Percentiles rank a stretch among this genome's conserved stretches.
Conservation (phyloP, 2,797 vertebrate genomes). For the Danio aesculapii region DNA sequence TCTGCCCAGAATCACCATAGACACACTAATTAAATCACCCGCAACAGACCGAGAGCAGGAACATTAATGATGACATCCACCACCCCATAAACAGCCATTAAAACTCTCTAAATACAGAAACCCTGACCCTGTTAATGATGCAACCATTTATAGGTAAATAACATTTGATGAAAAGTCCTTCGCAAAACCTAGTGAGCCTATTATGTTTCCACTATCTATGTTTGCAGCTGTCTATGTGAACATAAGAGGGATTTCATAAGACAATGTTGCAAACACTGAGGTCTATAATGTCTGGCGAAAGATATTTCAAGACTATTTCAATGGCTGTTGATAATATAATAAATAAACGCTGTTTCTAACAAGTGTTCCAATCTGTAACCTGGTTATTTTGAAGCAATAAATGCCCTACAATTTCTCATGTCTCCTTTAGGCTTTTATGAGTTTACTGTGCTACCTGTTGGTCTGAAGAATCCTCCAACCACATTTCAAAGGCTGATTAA, state of each 20-base stretch:
- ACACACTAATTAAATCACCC: constrained; percentile 56
- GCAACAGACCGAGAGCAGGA: constrained; percentile 44
- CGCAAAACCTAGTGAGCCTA: neutral
- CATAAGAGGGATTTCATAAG: neutral
- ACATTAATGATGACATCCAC: constrained; percentile 45
- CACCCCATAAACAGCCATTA: constrained; percentile 53
- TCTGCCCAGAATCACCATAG: constrained; percentile 47
- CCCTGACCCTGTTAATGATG: constrained; percentile 37
- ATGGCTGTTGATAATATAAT: neutral
- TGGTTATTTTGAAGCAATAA: too few species aligned
- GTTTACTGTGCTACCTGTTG: neutral
- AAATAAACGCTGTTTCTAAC: too few species aligned
- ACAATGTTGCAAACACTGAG: neutral
- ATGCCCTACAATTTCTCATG: too few species aligned
- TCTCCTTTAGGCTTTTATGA: neutral
- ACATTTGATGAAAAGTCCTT: constrained; percentile 37
- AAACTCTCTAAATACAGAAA: constrained; percentile 47
- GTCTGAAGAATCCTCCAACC: neutral
- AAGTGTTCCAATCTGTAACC: too few species aligned
- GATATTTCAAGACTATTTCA: neutral
- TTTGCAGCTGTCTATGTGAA: neutral
- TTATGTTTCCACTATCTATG: neutral
- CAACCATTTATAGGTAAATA: constrained; percentile 39
- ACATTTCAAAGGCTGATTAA: neutral
- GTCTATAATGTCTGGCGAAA: neutral